These are phyloP conservation scores for Cataglyphis livida DNA, from an alignment of 2,888 invertebrate genomes.

Conservation along the genomic window DNA sequence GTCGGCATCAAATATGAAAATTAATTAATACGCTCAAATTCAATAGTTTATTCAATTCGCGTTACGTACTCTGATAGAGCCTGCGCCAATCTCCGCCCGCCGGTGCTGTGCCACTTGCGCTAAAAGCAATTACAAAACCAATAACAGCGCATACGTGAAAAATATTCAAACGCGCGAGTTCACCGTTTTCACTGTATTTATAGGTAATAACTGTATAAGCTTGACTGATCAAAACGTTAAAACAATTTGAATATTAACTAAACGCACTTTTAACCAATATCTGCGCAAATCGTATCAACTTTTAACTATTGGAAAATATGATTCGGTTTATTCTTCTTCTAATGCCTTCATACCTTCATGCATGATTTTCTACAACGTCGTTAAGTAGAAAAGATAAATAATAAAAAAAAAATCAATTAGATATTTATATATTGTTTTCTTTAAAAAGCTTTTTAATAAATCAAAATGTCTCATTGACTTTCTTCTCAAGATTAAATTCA, in stretches of 20 bases:
- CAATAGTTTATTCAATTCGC: conserved; percentile 53
- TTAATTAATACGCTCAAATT: conserved; percentile 52
- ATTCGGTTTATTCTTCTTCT: not conserved
- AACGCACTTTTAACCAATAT: not conserved
- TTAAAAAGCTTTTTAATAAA: conserved; percentile 1
- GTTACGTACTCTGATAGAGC: conserved; percentile 38
- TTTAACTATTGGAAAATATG: conserved; percentile 7
- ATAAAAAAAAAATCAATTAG: conserved; percentile 3
- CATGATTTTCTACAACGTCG: not conserved
- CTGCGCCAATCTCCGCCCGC: conserved; percentile 32
- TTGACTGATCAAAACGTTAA: conserved; percentile 34
- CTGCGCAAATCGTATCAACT: not conserved
- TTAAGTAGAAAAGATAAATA: not conserved
- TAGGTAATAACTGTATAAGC: conserved; percentile 20
- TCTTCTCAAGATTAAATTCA: not conserved
- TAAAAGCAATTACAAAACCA: conserved; percentile 49
- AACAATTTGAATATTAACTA: conserved; percentile 20
- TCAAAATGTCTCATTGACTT: not conserved
- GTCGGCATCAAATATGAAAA: conserved; percentile 49
- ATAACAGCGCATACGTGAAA: conserved; percentile 39
- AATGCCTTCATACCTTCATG: not conserved
- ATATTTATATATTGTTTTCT: not conserved
- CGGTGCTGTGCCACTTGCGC: conserved; percentile 21
- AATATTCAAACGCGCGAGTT: conserved; percentile 26
- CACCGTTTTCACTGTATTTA: conserved; percentile 14